phyloP scores from a whole-genome alignment of 1,140 invertebrate species.

The Listronotus bonariensis region DNA sequence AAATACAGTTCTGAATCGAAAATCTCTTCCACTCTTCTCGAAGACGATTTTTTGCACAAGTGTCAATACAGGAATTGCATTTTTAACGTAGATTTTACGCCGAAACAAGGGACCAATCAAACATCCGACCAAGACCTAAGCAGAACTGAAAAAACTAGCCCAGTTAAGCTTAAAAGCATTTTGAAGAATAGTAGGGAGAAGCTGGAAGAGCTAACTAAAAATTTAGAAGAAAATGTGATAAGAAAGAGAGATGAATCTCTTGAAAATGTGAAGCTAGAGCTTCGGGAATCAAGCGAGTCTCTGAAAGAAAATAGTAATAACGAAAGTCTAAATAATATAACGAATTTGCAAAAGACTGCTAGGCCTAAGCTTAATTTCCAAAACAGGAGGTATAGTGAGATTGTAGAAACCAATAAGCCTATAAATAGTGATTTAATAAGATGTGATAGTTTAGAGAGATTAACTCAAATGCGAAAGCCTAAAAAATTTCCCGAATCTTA shows the following conservation, averaged over 20 bases:
- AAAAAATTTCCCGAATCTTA: constrained; percentile 54
- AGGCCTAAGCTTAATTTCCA: constrained; percentile 29
- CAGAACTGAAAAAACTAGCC: constrained; percentile 30
- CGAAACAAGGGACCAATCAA: constrained; percentile 42
- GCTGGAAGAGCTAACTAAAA: constrained; percentile 22
- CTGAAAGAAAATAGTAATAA: constrained; percentile 20
- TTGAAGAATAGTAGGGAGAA: constrained; percentile 47
- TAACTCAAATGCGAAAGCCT: constrained; percentile 43
- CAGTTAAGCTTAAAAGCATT: constrained; percentile 46
- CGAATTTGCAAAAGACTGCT: constrained; percentile 40
- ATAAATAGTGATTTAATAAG: constrained; percentile 49
- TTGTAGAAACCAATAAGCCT: constrained; percentile 41
- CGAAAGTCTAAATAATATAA: constrained; percentile 41
- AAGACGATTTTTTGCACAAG: constrained; percentile 51
- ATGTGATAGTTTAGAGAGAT: constrained; percentile 50
- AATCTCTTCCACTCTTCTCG: constrained; percentile 38
- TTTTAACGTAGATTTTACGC: constrained; percentile 50
- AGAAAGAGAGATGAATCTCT: not conserved
- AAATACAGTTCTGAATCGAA: constrained; percentile 45
- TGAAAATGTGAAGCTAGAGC: no score
- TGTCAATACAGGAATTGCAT: constrained; percentile 55
- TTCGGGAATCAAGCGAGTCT: constrained; percentile 2
- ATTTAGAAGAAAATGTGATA: constrained; percentile 9
- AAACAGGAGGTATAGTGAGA: constrained; percentile 47
- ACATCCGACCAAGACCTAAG: constrained; percentile 22